A percentile compares a stretch with the other conserved stretches of the same genome.
Evolutionary conservation across 1,140 invertebrate species (phyloP).

Genomic region (Lepidurus apus): DNA sequence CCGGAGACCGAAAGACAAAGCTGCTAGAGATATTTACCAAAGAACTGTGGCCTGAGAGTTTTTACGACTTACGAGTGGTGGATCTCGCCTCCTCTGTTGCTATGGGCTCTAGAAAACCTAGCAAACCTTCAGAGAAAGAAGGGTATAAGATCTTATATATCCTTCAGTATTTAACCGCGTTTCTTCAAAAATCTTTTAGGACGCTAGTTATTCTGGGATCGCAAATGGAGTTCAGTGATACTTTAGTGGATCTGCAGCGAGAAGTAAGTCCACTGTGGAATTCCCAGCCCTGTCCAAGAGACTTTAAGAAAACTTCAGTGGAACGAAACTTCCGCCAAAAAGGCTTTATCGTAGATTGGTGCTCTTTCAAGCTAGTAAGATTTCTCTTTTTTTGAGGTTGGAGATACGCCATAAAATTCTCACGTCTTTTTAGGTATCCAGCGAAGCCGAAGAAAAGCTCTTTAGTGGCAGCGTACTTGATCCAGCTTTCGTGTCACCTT

Average conservation of each 20-base stretch:
- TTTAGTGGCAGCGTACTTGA: neutral
- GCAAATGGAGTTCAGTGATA: constrained; percentile 62
- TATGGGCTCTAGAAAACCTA: constrained; percentile 70
- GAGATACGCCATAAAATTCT: neutral
- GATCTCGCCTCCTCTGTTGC: constrained; percentile 76
- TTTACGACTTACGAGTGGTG: constrained; percentile 66
- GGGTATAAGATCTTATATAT: constrained; percentile 56
- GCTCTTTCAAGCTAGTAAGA: constrained; percentile 71
- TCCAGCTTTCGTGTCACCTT: neutral
- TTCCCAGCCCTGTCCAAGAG: constrained; percentile 62
- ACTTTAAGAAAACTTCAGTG: constrained; percentile 76
- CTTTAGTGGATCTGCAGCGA: constrained; percentile 66
- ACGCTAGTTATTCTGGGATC: constrained; percentile 75
- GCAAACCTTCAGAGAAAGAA: constrained; percentile 74
- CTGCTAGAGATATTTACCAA: constrained; percentile 65
- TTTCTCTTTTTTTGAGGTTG: neutral
- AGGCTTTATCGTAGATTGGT: constrained; percentile 79
- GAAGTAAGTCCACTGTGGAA: constrained; percentile 75
- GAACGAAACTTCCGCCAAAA: constrained; percentile 73
- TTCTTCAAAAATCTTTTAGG: constrained; percentile 49
- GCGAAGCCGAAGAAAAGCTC: neutral
- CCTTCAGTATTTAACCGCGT: constrained; percentile 25
- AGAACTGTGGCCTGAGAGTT: constrained; percentile 52
- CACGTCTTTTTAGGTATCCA: neutral
- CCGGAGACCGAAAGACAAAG: constrained; percentile 57